Percentiles rank a stretch among this genome's conserved stretches.
These are phyloP conservation scores for Chloromyia formosa DNA, from an alignment of 2,888 invertebrate species.

Conservation along the genomic window DNA sequence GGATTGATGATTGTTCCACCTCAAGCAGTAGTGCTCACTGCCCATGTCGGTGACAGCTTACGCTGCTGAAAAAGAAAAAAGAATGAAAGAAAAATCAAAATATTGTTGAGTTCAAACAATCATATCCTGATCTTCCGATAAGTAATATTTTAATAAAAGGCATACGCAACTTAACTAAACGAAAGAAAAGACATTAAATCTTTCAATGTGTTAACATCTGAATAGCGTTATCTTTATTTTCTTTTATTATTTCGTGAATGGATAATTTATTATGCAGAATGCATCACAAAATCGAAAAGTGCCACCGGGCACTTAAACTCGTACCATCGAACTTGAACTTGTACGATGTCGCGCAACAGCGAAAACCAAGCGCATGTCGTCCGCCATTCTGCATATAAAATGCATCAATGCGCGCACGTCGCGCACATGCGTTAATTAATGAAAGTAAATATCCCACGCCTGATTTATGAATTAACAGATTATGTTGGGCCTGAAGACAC, in stretches of 20 bases:
- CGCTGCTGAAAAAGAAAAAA: slow-evolving; percentile 67
- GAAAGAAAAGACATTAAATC: background rate
- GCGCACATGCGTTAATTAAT: slow-evolving; percentile 58
- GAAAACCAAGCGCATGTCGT: slow-evolving; percentile 47
- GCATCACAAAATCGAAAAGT: slow-evolving; percentile 38
- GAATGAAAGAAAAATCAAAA: slow-evolving; percentile 19
- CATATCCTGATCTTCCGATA: too few species aligned
- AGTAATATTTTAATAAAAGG: background rate
- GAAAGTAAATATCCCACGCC: slow-evolving; percentile 59
- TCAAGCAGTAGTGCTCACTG: slow-evolving; percentile 98
- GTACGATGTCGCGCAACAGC: background rate
- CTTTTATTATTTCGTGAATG: background rate
- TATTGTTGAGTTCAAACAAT: background rate
- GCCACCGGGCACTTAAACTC: slow-evolving; percentile 11
- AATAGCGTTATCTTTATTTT: background rate
- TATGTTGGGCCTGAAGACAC: slow-evolving; percentile 42
- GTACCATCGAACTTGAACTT: background rate
- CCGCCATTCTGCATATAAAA: slow-evolving; percentile 28
- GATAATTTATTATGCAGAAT: slow-evolving; percentile 40
- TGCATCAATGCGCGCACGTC: slow-evolving; percentile 20
- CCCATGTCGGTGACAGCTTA: slow-evolving; percentile 94
- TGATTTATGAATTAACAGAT: slow-evolving; percentile 60
- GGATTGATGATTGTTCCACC: slow-evolving; percentile 99
- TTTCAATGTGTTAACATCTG: slow-evolving; percentile 20
- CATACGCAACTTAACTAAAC: background rate